Percentiles rank a stretch among this genome's conserved stretches.
Evolutionary conservation across 2,113 vertebrate species (phyloP).

Genomic region (Lepisosteus oculatus): DNA sequence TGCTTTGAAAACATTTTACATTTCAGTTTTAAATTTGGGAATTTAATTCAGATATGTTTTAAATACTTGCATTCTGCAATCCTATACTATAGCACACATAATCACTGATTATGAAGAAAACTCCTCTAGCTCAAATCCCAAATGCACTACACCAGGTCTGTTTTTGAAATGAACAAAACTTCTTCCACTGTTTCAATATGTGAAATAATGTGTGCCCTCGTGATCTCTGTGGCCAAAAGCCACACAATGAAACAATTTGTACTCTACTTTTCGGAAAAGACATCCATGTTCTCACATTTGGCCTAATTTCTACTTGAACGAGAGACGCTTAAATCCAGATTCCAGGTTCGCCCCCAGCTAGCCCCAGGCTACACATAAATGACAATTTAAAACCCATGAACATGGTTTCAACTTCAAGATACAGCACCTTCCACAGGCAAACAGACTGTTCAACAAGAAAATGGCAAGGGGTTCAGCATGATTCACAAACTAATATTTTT

Average conservation of each 20-base stretch:
- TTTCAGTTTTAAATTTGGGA: too few species aligned
- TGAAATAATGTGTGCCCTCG: constrained; percentile 15
- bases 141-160: too few species aligned
- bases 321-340: constrained; percentile 29
- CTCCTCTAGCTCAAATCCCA: too few species aligned
- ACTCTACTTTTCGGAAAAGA: constrained; percentile 29
- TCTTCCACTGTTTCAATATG: neutral
- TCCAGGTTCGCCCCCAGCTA: constrained; percentile 13
- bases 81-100: too few species aligned
- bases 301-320: constrained; percentile 27
- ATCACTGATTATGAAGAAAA: too few species aligned
- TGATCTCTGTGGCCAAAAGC: constrained; percentile 23
- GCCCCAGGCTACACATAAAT: constrained; percentile 27
- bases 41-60: too few species aligned
- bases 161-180: neutral
- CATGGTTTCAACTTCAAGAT: constrained; percentile 14
- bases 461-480: neutral
- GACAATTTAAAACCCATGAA: constrained; percentile 30
- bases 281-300: constrained; percentile 26
- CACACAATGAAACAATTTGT: constrained; percentile 32
- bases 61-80: too few species aligned
- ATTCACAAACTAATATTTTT: too few species aligned
- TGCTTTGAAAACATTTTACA: too few species aligned
- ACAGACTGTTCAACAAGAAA: constrained; percentile 12
- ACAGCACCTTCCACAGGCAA: neutral